Conservation (phyloP, 2,113 vertebrate species). For the Eubucco bourcierii region DNA sequence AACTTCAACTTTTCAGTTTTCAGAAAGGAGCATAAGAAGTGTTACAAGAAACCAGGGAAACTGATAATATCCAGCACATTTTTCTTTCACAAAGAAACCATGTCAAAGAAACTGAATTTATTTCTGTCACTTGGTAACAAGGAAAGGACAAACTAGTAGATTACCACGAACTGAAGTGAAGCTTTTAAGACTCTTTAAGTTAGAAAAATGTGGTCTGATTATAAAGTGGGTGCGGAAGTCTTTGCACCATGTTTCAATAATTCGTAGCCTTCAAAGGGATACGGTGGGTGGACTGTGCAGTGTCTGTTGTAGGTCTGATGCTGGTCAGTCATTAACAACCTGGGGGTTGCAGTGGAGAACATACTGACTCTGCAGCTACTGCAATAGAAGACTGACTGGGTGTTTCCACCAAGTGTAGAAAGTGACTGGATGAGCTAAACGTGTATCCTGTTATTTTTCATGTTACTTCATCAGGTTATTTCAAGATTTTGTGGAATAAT, state of each 20-base stretch:
- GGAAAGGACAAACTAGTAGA: neutral
- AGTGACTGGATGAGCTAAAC: neutral
- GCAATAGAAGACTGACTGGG: neutral
- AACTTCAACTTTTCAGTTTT: neutral
- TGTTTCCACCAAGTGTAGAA: neutral
- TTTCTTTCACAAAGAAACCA: neutral
- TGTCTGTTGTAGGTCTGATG: neutral
- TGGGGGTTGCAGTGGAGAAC: neutral
- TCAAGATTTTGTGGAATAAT: neutral
- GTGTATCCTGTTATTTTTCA: too few species aligned
- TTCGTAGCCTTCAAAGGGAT: neutral
- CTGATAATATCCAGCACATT: neutral
- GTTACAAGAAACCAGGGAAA: neutral
- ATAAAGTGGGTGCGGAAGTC: neutral
- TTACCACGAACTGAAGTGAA: neutral
- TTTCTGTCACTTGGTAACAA: neutral
- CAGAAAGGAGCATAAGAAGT: neutral
- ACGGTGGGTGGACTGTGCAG: neutral
- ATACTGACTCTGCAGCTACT: neutral
- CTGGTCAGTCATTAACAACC: neutral
- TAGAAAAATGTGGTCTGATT: neutral
- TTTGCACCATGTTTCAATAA: rapidly evolving
- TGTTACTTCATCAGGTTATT: too few species aligned
- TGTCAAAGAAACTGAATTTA: neutral
- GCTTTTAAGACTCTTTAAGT: neutral